A percentile compares a stretch with the other conserved stretches of the same genome.
Evolutionary conservation across 2,888 invertebrate species (phyloP).

Genomic region (Caenorhabditis angaria): DNA sequence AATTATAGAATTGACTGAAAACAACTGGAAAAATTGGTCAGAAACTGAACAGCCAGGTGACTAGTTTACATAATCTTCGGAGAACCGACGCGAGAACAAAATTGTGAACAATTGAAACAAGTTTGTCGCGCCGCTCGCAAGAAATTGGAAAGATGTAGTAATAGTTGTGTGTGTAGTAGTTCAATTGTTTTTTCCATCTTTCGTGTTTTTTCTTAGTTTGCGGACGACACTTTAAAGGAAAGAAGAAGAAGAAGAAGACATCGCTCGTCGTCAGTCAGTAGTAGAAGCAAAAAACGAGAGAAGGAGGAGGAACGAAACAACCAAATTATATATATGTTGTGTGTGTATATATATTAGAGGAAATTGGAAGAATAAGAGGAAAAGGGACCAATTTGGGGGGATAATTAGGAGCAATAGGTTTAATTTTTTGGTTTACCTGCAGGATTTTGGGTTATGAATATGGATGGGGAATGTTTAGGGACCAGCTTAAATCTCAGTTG

Average conservation of each 20-base stretch:
- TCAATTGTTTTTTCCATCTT: slow-evolving; percentile 2
- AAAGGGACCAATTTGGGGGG: background rate
- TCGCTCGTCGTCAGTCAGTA: background rate
- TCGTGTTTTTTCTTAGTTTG: background rate
- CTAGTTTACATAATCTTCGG: background rate
- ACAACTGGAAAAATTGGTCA: too few species aligned
- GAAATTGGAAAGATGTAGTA: background rate
- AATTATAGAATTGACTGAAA: background rate
- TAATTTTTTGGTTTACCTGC: too few species aligned
- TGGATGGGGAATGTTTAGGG: too few species aligned
- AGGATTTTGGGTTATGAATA: too few species aligned
- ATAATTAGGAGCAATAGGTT: background rate
- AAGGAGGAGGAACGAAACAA: slow-evolving; percentile 3
- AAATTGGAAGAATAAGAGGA: background rate
- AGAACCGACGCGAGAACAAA: too few species aligned
- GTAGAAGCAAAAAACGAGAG: slow-evolving; percentile 8
- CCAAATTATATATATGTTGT: slow-evolving; percentile 5
- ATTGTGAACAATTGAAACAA: slow-evolving; percentile 4
- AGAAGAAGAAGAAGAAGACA: too few species aligned
- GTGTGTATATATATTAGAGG: background rate
- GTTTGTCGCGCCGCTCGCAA: background rate
- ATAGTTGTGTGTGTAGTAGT: too few species aligned
- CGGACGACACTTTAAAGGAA: background rate
- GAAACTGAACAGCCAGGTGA: background rate
- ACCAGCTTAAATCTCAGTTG: too few species aligned